Evolutionary conservation across 2,888 invertebrate species (phyloP).

Genomic region (Girardia tigrina): DNA sequence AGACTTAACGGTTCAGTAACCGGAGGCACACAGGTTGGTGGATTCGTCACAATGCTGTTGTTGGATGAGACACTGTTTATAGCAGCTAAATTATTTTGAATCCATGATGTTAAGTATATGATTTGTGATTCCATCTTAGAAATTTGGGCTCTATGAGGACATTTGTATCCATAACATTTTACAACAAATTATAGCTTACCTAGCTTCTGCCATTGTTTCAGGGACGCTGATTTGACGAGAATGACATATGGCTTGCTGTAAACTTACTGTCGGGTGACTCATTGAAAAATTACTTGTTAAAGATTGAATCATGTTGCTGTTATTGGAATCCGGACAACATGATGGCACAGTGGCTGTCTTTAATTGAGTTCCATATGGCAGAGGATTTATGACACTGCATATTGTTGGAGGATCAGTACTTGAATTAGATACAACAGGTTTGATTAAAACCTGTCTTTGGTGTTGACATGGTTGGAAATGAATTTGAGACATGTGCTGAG

Average conservation of each 20-base stretch:
- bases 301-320: neutral
- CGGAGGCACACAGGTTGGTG: neutral
- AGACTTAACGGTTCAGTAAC: neutral
- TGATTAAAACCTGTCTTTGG: neutral
- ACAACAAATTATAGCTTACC: neutral
- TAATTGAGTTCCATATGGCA: neutral
- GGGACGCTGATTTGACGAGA: neutral
- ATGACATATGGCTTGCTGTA: conserved; percentile 12
- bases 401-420: neutral
- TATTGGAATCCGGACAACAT: neutral
- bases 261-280: neutral
- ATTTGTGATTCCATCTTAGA: conserved; percentile 40
- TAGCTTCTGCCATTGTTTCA: neutral
- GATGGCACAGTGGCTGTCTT: neutral
- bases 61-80: neutral
- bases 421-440: neutral
- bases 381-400: neutral
- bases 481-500: neutral
- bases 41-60: neutral
- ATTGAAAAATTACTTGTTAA: neutral
- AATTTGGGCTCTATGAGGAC: neutral
- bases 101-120: neutral
- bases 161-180: neutral
- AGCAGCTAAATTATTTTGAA: neutral
- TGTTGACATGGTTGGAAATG: conserved; percentile 9